phyloP scores from a whole-genome alignment of 37 sponge, comb jelly and placozoan species.

The Dysidea cf. avara region DNA sequence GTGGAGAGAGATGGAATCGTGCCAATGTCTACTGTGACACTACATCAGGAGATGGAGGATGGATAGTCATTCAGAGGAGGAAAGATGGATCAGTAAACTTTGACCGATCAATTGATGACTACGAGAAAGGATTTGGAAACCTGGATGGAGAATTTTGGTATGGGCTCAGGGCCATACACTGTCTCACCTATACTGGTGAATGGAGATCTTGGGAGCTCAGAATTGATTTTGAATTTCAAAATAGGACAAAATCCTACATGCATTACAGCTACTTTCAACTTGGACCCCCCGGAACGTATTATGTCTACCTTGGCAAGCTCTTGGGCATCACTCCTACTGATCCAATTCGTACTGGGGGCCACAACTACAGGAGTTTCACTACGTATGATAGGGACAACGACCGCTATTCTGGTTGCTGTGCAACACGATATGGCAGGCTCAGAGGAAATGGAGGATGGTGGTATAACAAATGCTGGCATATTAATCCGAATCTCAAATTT shows the following conservation, averaged over 20 bases:
- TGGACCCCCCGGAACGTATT: not conserved
- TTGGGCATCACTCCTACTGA: not conserved
- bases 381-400: constrained; percentile 40
- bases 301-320: not conserved
- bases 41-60: constrained; percentile 1
- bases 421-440: not conserved
- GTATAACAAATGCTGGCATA: not conserved
- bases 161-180: constrained; percentile 19
- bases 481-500: constrained; percentile 2
- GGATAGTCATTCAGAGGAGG: constrained; percentile 36
- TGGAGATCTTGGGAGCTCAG: constrained; percentile 11
- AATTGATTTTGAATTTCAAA: constrained; percentile 4
- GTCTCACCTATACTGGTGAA: not conserved
- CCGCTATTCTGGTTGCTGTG: not conserved
- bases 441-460: constrained; percentile 2
- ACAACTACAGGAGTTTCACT: constrained; percentile 5
- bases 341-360: not conserved
- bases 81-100: constrained; percentile 17
- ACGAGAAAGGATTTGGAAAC: constrained; percentile 29
- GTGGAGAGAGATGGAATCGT: constrained; percentile 3
- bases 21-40: constrained; percentile 23
- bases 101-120: constrained; percentile 17
- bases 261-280: not conserved
- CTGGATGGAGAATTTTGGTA: constrained; percentile 17
- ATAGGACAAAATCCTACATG: not conserved